Conservation (phyloP, 2,797 vertebrate species). For the Okamejei kenojei region DNA sequence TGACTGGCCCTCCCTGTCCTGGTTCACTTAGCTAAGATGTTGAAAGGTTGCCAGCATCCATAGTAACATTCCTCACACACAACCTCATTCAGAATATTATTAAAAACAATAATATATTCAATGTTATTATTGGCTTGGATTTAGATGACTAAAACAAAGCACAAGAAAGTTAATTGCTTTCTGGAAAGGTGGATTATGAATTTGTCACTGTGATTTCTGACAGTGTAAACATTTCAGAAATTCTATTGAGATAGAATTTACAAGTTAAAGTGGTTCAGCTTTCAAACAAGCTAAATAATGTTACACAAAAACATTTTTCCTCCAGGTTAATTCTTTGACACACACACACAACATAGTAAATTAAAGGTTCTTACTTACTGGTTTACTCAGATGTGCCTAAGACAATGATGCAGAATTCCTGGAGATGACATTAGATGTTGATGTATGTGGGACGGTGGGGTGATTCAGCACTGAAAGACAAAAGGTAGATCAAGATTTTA, state of each 20-base stretch:
- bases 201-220: background rate
- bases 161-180: background rate
- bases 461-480: constrained; percentile 1
- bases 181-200: background rate
- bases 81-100: background rate
- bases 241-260: no score
- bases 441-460: background rate
- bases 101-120: background rate
- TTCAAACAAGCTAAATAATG: background rate
- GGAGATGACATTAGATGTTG: constrained; percentile 7
- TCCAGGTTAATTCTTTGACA: background rate
- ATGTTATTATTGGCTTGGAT: background rate
- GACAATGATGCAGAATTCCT: background rate
- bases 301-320: background rate
- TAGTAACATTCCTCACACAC: background rate
- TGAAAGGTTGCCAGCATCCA: background rate
- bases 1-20: background rate
- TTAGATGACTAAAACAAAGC: no score
- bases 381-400: background rate
- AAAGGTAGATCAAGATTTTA: background rate
- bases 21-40: background rate
- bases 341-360: background rate
- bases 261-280: background rate
- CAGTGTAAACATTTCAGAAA: background rate
- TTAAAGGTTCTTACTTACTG: background rate